phyloP scores from a whole-genome alignment of 2,888 invertebrate species.

The Eilema griseolum region DNA sequence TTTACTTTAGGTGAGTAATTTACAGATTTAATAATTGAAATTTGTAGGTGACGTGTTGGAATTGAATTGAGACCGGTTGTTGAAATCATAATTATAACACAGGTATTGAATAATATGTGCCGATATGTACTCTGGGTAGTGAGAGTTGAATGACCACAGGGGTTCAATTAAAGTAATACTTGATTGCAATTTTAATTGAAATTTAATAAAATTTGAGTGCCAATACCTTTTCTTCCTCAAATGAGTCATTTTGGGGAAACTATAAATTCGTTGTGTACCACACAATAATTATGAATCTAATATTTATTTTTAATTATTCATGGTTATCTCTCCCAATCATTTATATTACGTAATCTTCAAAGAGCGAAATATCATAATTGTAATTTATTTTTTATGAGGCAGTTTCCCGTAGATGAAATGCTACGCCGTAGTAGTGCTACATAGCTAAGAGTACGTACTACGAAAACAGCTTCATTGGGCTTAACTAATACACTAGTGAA shows the following conservation, averaged over 20 bases:
- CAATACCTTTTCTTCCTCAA: too few relatives aligned
- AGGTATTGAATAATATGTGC: neutral
- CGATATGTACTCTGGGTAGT: neutral
- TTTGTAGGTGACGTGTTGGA: neutral
- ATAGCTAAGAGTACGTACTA: neutral
- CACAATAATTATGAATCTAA: too few relatives aligned
- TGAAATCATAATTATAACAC: neutral
- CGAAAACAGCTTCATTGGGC: too few relatives aligned
- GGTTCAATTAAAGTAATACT: neutral
- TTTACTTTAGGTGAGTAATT: neutral
- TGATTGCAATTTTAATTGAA: too few relatives aligned
- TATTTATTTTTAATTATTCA: too few relatives aligned
- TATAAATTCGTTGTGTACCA: too few relatives aligned
- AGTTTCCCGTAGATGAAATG: neutral
- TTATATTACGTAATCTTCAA: neutral
- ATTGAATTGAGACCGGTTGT: neutral
- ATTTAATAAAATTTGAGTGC: neutral
- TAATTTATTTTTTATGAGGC: neutral
- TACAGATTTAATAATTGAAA: neutral
- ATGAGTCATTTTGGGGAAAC: too few relatives aligned
- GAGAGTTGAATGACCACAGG: neutral
- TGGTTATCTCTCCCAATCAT: neutral
- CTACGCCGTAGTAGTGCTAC: conserved; percentile 2
- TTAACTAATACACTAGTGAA: neutral
- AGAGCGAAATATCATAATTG: neutral